Percentiles rank a stretch among this genome's conserved stretches.
Conservation (phyloP, 2,888 invertebrate species). For the Drosophila bunnanda region DNA sequence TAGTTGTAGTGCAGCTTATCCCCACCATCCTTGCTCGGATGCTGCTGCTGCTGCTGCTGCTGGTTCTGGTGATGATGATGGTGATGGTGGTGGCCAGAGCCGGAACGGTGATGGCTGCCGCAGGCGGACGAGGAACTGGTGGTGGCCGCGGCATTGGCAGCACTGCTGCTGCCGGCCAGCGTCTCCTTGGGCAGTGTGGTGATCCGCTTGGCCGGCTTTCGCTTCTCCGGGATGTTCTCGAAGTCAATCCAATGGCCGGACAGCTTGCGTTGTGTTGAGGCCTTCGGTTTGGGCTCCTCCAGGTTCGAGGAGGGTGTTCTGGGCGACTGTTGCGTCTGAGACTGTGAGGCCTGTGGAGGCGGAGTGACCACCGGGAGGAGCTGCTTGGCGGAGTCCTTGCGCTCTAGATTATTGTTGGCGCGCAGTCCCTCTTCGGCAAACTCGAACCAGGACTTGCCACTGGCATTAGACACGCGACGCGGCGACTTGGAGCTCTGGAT, state of each 20-base stretch:
- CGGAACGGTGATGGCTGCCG: constrained; percentile 38
- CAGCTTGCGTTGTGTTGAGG: constrained; percentile 81
- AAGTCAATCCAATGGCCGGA: constrained; percentile 92
- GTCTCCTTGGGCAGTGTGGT: constrained; percentile 89
- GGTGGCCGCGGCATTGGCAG: constrained; percentile 2
- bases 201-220: constrained; percentile 92
- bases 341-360: neutral
- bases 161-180: constrained; percentile 32
- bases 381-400: constrained; percentile 82
- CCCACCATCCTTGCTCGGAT: constrained; percentile 37
- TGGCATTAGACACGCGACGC: constrained; percentile 85
- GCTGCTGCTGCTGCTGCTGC: constrained; percentile 47
- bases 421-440: constrained; percentile 88
- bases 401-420: constrained; percentile 81
- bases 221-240: constrained; percentile 92
- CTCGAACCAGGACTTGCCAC: constrained; percentile 87
- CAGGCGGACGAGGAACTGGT: constrained; percentile 47
- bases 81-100: constrained; percentile 36
- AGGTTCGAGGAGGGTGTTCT: constrained; percentile 8
- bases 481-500: constrained; percentile 86
- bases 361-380: constrained; percentile 55
- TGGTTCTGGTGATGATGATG: constrained; percentile 56
- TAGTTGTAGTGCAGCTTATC: constrained; percentile 88
- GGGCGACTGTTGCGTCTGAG: neutral
- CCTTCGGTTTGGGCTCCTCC: constrained; percentile 59